Evolutionary conservation across 2,797 vertebrate species (phyloP), one percentile per base, ranked within the genome.

Genomic region (Trachops cirrhosus): DNA sequence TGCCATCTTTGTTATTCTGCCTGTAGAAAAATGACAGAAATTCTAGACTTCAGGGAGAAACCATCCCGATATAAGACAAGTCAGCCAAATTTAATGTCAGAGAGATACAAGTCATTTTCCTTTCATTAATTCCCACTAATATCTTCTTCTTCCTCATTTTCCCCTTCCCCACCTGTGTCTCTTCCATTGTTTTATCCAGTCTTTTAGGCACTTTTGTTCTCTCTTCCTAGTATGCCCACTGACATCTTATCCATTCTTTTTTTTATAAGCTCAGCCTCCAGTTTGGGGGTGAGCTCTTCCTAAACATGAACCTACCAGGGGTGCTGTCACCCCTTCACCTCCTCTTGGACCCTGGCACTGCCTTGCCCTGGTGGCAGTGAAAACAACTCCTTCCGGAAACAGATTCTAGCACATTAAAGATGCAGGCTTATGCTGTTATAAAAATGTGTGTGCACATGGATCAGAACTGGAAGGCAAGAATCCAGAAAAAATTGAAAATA

Each of bases 101-200:
- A 24, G 39, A 91, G 50, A 32, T 0, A 4, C 37, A 67, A 79
- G 50, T 10, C 41, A 50, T 57, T 71, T 46, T 80, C 73, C 21
- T 48, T 64, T 39, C 41, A 26, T 24, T 78, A 46, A 62, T 83
- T 86, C 29, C 22, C 18, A 37, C 11, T 4, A 68, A 41, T 6
- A 21, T 77, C 80, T 79, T 90, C 18, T 24, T 39, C 18, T 24
- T 39, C 32, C 79, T 97, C 92, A 7, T 70, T 93, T 52, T 77
- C 15, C 79, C 39, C 96, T 95, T 88, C 71, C 29, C 59, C 10
- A 37, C 24, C 24, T 37, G 0, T 15, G 3, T 73, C 59, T 46
- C 9, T 44, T 70, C 1, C 11, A 34, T 26, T 52, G 7, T 67
- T 50, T 62, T 5, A 57, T 29, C 1, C 29, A 64, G 12, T 8